These are phyloP conservation scores for Plusia festucae DNA, from an alignment of 2,888 invertebrate genomes.

Conservation along the genomic window DNA sequence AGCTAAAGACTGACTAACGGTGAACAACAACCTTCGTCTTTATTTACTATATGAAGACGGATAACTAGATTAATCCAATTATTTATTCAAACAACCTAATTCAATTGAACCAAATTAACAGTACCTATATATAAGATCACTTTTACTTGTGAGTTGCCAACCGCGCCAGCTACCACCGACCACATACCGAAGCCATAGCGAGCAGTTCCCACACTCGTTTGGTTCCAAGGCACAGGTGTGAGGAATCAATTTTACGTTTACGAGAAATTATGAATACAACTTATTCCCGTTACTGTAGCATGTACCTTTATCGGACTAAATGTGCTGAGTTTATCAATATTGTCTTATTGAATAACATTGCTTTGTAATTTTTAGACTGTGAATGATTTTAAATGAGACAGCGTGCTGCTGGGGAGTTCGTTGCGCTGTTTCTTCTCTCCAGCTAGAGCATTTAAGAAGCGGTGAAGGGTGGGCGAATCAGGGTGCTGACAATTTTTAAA, in stretches of 20 bases:
- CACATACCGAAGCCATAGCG: conserved; percentile 49
- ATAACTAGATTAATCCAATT: background rate
- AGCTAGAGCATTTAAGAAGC: no score
- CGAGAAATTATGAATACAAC: conserved; percentile 38
- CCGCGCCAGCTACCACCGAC: conserved; percentile 7
- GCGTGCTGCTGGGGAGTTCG: no score
- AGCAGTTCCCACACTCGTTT: conserved; percentile 54
- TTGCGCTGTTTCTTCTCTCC: no score
- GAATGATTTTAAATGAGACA: no score
- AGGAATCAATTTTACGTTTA: conserved; percentile 58
- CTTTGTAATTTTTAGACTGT: no score
- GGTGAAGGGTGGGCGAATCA: no score
- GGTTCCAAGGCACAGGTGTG: conserved; percentile 56
- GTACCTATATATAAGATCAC: background rate
- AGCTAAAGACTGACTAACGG: no score
- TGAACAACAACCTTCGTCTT: no score
- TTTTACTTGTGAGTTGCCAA: background rate
- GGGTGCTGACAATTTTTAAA: no score
- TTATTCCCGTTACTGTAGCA: conserved; percentile 22
- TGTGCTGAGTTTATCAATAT: conserved; percentile 23
- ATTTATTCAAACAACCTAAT: background rate
- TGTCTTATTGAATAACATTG: no score
- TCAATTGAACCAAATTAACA: background rate
- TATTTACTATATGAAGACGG: no score
- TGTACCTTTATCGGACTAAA: conserved; percentile 25